Evolutionary conservation across 1,140 invertebrate species (phyloP), one percentile per base, ranked within the genome.

Genomic region (Trichonephila inaurata): DNA sequence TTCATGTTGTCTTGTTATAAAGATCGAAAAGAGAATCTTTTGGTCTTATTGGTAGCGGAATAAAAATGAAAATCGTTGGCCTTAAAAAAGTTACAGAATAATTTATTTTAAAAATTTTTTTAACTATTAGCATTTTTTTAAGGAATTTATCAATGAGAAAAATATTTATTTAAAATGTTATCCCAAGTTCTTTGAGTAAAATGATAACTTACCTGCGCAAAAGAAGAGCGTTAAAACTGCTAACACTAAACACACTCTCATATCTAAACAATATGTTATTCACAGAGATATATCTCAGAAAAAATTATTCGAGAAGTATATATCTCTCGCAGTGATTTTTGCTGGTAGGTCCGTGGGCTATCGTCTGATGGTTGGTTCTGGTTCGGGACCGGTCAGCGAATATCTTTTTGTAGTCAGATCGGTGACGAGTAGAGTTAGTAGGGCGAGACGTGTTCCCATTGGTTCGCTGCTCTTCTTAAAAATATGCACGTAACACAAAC

Each of bases 391-490:
- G 61, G n/a, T 40, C 28, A 33, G 69, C 12, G 44, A 86, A 92
- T 92, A 92, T 92, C 91, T 92, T 92, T 92, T 92, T 92, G 91
- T 92, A 92, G 77, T 40, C 60, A 40, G 64, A 92, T 86, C 62
- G 58, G 61, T 86, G 81, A 44, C 60, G 91, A 72, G 44, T 21
- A n/a, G 44, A 92, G 91, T 92, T 92, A 92, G 61, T 92, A 86
- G 91, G 91, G 91, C 91, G 91, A 64, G 91, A 92, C 91, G 77
- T 40, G 33, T 58, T 85, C 91, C 60, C 91, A 92, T 92, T 92
- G 91, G 91, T 69, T 81, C 82, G 82, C 83, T 86, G 77, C 77
- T 28, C 81, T 86, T 92, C 91, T 92, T 92, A 92, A 92, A 91
- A 91, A 91, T 33, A 92, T 92, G 82, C 91, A 92, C 77, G 33